Conservation (phyloP, 2,113 vertebrate genomes). For the Dolichallabes microphthalmus region DNA sequence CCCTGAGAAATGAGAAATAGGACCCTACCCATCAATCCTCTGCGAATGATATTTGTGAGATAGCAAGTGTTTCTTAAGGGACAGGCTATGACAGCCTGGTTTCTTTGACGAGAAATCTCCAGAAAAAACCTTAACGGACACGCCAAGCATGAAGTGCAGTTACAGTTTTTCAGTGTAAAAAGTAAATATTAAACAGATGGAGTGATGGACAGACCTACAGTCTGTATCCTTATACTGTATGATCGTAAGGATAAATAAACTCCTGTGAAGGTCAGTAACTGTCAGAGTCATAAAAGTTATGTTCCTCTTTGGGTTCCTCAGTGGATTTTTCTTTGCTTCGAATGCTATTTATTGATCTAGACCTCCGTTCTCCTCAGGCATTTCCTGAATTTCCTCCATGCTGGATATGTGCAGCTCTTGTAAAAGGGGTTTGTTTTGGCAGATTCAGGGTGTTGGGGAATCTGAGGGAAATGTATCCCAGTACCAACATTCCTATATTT, state of each 20-base stretch:
- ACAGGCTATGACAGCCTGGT: neutral
- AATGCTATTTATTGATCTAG: constrained; percentile 69
- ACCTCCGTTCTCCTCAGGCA: constrained; percentile 68
- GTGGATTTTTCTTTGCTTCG: constrained; percentile 64
- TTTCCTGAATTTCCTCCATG: constrained; percentile 68
- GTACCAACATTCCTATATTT: constrained; percentile 70
- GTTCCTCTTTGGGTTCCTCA: constrained; percentile 52
- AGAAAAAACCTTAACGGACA: neutral
- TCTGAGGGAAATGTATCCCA: constrained; percentile 45
- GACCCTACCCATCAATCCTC: neutral
- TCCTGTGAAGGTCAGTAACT: constrained; percentile 34
- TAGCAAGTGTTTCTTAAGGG: neutral
- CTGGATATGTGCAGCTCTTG: constrained; percentile 69
- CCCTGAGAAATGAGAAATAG: neutral
- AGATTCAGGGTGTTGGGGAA: constrained; percentile 57
- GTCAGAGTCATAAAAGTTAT: constrained; percentile 39
- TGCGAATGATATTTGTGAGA: neutral
- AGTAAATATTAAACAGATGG: neutral
- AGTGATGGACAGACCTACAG: neutral
- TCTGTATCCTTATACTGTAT: neutral
- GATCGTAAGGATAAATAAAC: neutral
- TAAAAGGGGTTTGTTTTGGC: constrained; percentile 74
- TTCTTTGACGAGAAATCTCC: too few species aligned
- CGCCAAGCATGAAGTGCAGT: neutral
- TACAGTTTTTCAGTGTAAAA: neutral